Evolutionary conservation across 2,797 vertebrate species (phyloP), one percentile per base, ranked within the genome.

Genomic region (Sandelia bainsii): DNA sequence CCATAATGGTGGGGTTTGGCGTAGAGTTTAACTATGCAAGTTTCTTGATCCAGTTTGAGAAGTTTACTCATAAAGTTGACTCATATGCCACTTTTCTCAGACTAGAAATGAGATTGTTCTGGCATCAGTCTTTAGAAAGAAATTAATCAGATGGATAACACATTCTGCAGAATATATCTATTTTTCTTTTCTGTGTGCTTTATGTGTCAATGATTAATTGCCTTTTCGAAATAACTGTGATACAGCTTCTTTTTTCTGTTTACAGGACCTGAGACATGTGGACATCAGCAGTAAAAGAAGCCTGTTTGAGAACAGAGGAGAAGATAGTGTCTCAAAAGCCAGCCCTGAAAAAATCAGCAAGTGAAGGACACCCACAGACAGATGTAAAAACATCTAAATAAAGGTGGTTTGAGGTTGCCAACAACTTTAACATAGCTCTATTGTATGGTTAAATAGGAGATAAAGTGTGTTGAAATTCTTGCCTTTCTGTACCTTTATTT

Each of bases 231-330:
- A 56, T 19, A 20, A 42, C 4, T 49, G 8, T 62, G 11, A 68
- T 13, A 3, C 40, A 63, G 0, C 56, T n/a, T 70, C 1, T 2
- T 5, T 62, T 45, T 39, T 52, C 17, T 66, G 2, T 79, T 49
- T 63, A 10, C 42, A 95, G 95, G 93, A 94, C 61, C 66, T 94
- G 81, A 93, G 90, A 80, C 79, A 92, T 8, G 93, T 93, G 66
- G 88, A 93, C 88, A 94, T 95, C 80, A 85, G 44, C 57, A 89
- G 84, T 56, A 95, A 93, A 87, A 92, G 88, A 72, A 93, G 74
- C 59, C 27, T 94, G 80, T 95, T 95, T 91, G 94, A 95, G 85
- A 89, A 42, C 34, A 76, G 56, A 71, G 27, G 44, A 8, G 79
- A 88, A 17, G 88, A 83, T 6, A 19, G 32, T 4, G 60, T 42